Evolutionary conservation across 2,113 vertebrate genomes (phyloP).

Genomic region (Condylura cristata): DNA sequence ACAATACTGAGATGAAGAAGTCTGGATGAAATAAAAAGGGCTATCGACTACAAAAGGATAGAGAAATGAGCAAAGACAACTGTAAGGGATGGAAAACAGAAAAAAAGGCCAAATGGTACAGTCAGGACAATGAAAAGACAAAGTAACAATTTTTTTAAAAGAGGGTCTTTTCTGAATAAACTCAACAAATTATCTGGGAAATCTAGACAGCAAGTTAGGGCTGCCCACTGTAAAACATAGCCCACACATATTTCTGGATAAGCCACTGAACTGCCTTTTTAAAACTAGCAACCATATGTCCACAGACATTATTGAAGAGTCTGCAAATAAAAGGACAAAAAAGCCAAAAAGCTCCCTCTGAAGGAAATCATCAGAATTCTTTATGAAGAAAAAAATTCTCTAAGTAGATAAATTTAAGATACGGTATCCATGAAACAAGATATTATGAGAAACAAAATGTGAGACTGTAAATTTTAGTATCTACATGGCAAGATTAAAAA

Average conservation of each 20-base stretch:
- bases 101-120: background rate
- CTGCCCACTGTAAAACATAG: background rate
- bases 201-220: background rate
- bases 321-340: background rate
- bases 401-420: slow-evolving; percentile 17
- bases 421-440: background rate
- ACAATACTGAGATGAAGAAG: background rate
- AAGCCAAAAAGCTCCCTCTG: background rate
- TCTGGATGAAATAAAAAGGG: background rate
- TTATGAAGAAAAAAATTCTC: background rate
- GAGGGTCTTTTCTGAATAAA: background rate
- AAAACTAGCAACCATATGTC: background rate
- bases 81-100: background rate
- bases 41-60: background rate
- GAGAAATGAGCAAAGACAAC: background rate
- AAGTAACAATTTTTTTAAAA: background rate
- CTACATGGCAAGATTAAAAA: background rate
- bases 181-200: background rate
- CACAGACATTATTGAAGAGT: background rate
- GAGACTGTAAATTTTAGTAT: background rate
- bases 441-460: background rate
- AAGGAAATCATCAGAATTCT: background rate
- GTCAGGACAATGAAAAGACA: background rate
- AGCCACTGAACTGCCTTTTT: no score
- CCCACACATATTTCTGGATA: background rate